A percentile compares a stretch with the other conserved stretches of the same genome.
phyloP scores from a whole-genome alignment of 2,113 vertebrate genomes.

The Chelonoidis abingdonii region DNA sequence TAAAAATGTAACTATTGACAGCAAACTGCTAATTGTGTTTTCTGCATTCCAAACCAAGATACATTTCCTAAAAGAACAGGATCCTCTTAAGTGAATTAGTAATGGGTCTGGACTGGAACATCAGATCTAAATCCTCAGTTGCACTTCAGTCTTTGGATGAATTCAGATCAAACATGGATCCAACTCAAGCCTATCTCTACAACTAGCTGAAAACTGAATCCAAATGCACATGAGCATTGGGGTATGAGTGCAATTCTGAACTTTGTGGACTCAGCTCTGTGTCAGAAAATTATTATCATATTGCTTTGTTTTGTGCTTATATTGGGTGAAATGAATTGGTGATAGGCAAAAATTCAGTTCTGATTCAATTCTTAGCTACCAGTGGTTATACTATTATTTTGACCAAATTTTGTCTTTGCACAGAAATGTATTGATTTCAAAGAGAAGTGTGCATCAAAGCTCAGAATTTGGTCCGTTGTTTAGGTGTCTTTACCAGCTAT shows the following conservation, averaged over 20 bases:
- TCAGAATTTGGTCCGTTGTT: fast-evolving
- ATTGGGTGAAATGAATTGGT: background rate
- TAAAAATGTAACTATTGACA: background rate
- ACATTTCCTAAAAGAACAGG: background rate
- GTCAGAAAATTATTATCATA: background rate
- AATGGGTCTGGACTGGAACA: background rate
- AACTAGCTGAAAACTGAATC: background rate
- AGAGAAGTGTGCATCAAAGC: background rate
- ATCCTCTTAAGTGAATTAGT: background rate
- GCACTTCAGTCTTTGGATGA: background rate
- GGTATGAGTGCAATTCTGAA: background rate
- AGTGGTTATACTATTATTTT: background rate
- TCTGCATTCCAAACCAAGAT: background rate
- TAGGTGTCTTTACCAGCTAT: background rate
- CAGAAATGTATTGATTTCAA: background rate
- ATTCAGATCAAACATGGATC: background rate
- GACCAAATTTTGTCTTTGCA: background rate
- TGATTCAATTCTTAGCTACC: background rate
- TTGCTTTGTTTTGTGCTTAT: background rate
- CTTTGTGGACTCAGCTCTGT: background rate
- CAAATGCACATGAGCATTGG: background rate
- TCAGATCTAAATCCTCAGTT: background rate
- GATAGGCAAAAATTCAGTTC: background rate
- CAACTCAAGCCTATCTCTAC: fast-evolving
- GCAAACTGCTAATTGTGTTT: background rate